Evolutionary conservation across 2,113 vertebrate genomes (phyloP), one percentile per base, ranked within the genome.

Genomic region (Gila orcuttii): DNA sequence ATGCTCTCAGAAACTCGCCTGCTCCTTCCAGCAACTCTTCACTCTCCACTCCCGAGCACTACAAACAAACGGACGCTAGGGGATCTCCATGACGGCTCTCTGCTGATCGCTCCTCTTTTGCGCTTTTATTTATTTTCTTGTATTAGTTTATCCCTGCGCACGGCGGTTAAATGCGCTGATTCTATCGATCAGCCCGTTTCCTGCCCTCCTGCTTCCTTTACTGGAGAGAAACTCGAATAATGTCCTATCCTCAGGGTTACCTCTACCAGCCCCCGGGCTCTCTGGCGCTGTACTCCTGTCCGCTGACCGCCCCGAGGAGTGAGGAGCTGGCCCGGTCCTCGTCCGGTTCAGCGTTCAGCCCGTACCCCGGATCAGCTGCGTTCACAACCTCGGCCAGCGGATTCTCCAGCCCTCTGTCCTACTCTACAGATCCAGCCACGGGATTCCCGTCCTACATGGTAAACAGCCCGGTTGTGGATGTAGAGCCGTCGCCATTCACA

Each of bases 241-340:
- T 99, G 97, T 99, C 98, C 93, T 98, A 99, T 96, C 98, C 98
- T 96, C 98, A 99, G 97, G 98, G 97, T 96, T 99, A 98, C 95
- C 97, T 99, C 92, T 99, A 99, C 95, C 98, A 99, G 95, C 97
- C 98, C 91, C 97, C 97, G 87, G 97, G 97, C 93, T 99, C 98
- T 86, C 94, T 99, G 95, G 97, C 98, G 92, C 98, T 99, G 55
- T 99, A 99, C 92, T 98, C 97, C 85, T 99, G 97, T 91, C 97
- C 97, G 76, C 93, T 98, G 94, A 96, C 97, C 86, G 96, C 97
- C 91, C 97, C 97, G 88, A 95, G 98, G 91, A 97, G 94, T 90
- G 97, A 98, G 88, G 97, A 99, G 92, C 95, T 98, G 94, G 96
- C 96, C 88, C 94, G 97, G 90, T 97, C 98, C 82, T 97, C 97